Evolutionary conservation across 2,113 vertebrate species (phyloP).

Genomic region (Ceuthmochares aereus): DNA sequence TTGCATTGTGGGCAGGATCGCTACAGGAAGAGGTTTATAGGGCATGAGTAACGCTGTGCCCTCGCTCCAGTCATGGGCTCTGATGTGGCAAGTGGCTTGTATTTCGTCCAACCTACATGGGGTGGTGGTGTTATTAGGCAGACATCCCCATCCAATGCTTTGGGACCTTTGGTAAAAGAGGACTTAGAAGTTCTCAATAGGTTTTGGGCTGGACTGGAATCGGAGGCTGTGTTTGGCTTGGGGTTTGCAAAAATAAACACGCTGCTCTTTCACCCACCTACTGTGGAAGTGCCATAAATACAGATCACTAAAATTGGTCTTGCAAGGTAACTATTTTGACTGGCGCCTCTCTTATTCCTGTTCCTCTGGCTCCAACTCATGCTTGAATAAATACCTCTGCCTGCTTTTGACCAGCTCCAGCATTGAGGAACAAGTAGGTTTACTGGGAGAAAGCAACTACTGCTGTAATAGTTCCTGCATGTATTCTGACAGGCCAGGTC

Average conservation of each 20-base stretch:
- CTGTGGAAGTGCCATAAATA: background rate
- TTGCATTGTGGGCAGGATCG: background rate
- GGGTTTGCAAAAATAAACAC: background rate
- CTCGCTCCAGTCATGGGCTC: background rate
- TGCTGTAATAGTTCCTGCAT: background rate
- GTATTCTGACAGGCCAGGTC: background rate
- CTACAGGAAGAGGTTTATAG: background rate
- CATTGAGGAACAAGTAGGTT: background rate
- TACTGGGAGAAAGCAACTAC: background rate
- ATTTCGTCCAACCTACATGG: background rate
- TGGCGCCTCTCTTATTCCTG: background rate
- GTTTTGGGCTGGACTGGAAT: background rate
- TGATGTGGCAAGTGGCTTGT: constrained; percentile 38
- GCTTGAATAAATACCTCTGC: background rate
- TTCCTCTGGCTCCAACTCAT: background rate
- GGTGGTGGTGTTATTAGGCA: background rate
- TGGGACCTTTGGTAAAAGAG: background rate
- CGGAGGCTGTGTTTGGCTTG: background rate
- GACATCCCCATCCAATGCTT: background rate
- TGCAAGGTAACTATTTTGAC: background rate
- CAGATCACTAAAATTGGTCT: background rate
- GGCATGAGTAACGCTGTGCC: background rate
- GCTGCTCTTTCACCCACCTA: background rate
- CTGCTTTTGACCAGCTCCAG: background rate
- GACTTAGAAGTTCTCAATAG: background rate